Base-by-base conservation (phyloP, 1,140 invertebrate genomes). In the Drosophila punjabiensis region DNA sequence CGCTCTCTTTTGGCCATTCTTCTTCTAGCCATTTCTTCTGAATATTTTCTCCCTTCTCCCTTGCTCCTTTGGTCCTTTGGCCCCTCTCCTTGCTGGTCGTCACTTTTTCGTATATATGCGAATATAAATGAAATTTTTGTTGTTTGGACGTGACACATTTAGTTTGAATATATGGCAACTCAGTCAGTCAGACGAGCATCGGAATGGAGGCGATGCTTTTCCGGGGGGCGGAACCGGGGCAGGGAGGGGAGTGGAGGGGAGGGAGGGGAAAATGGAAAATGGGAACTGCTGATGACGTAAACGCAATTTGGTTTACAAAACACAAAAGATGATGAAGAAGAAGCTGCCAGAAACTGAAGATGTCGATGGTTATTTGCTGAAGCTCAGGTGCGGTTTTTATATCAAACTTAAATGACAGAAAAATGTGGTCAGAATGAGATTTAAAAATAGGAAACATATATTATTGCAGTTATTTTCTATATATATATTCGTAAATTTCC, bases 61-160 rank as follows among this genome's bases (percentile, higher is more conserved):
- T 18, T 13, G n/a, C n/a, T n/a, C n/a, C n/a, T n/a, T n/a, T n/a
- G n/a, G n/a, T n/a, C n/a, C n/a, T 9, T 32, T 2, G n/a, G n/a
- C 32, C 13, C 45, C 18, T 32, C 41, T 59, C 20, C 64, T 55
- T 66, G 18, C 59, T 52, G 16, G 33, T 47, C 18, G 67, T 62
- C 43, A 55, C 63, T 61, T 71, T 60, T 56, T 41, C 33, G 52
- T 53, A 41, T 81, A 79, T 84, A 82, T 85, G 81, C 61, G 86
- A 86, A 89, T 90, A 90, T 89, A 89, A 89, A 90, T 90, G 85
- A 89, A 89, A 89, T 89, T 89, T 89, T 89, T 89, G 85, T 89
- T 89, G 86, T 79, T 90, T 82, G 86, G 82, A 89, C 85, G 85
- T 89, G 85, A 89, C 85, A 90, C 85, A 89, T 90, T 89, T 89